Base-by-base conservation (phyloP, 2,888 invertebrate species). In the Lymantria dispar region DNA sequence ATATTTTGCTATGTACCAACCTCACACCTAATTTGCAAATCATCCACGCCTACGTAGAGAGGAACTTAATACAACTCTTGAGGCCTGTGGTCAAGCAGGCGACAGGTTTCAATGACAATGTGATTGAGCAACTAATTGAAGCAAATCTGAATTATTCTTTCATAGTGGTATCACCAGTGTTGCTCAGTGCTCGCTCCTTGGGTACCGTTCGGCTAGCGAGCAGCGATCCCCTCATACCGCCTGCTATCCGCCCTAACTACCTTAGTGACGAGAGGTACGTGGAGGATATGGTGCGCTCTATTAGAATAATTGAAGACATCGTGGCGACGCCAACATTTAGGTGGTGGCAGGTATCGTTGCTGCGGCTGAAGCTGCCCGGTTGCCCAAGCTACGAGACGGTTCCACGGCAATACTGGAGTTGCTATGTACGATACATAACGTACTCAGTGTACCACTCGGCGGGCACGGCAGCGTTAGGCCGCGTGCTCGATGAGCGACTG, bases 351-450 rank as follows among this genome's bases (percentile, higher is more conserved):
- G 82, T 79, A 0, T 60, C 64, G 0, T 48, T 85, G 0, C 44
- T 79, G 5, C 61, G 49, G 2, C 42, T 78, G 39, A 40, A 62
- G 7, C 41, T 85, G 3, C 56, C 68, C 3, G 77, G 60, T 0
- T 86, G 86, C 48, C 74, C 77, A 3, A 11, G 36, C 7, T 55
- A 58, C 29, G 53, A 39, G 9, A 41, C 22, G 3, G 59, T 55
- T 7, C 51, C 53, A 0, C 29, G 13, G 3, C 58, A 29, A 1
- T 85, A 85, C 68, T 83, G 82, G 83, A 54, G 54, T n/a, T 86
- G 86, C 59, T 84, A 81, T 67, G 64, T 51, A 47, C 71, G 78
- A 10, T 78, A 82, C 56, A 68, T 85, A 79, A 82, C 85, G 51
- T 63, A 64, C 43, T 55, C 78, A 36, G 75, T 70, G 48, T 77